Base-by-base conservation (phyloP, 2,113 vertebrate genomes). In the Campylomormyrus numenius region DNA sequence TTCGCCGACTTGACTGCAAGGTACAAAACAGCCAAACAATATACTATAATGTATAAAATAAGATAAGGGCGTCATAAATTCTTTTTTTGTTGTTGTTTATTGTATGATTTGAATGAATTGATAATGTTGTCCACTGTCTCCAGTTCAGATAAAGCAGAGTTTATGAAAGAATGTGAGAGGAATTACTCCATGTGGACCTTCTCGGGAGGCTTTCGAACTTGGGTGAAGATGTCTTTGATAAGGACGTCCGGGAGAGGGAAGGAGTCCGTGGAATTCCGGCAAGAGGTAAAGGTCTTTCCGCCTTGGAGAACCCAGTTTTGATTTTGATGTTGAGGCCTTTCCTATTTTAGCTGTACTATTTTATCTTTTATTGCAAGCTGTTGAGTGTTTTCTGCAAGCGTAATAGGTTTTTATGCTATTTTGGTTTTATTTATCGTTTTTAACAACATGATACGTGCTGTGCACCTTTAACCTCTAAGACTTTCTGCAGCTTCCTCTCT, bases 171-270 rank as follows among this genome's bases (percentile, higher is more conserved):
- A 35, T 98, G 98, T 90, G 98, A 99, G 95, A 97, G 95, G 7
- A 98, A 98, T 83, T 99, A 98, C 91, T 99, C 98, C 92, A 97
- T 96, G 94, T 98, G 98, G 98, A 99, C 98, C 86, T 99, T 99
- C 94, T 99, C 98, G 0, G 98, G 98, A 39, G 98, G 98, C 80
- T 99, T 99, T 96, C 96, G 98, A 58, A 99, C 98, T 31, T 99
- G 98, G 98, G 97, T 99, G 89, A 99, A 99, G 95, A 99, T 99
- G 98, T 99, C 98, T 53, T 93, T 99, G 90, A 97, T 99, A 92
- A 96, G 95, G 94, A 99, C 98, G 2, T 96, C 97, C n/a, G 98
- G 97, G 87, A 96, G 96, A 93, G 97, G 93, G 7, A 94, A 95
- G 1, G 95, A 98, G 87, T 95, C 96, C 0, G 95, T 99, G 15